A percentile compares a stretch with the other conserved stretches of the same genome.
These are phyloP conservation scores for Drosophila cracens DNA, from an alignment of 2,888 invertebrate species.

Conservation along the genomic window DNA sequence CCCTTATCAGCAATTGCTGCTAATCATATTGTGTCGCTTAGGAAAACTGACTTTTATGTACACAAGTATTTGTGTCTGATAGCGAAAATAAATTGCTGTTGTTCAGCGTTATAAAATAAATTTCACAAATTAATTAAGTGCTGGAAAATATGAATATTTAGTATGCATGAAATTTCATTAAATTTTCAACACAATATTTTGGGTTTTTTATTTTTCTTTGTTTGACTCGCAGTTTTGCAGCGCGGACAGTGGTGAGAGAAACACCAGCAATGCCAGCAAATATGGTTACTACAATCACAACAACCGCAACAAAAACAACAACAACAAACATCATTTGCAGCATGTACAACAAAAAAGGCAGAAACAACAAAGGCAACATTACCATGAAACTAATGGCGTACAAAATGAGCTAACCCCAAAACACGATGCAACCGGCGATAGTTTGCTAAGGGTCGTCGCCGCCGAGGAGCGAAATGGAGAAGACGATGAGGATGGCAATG, in stretches of 20 bases:
- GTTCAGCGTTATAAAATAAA: constrained; percentile 13
- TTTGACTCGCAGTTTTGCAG: constrained; percentile 54
- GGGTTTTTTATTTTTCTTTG: background rate
- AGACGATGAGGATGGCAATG: constrained; percentile 17
- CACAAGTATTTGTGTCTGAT: background rate
- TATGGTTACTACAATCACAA: constrained; percentile 22
- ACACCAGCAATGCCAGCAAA: constrained; percentile 27
- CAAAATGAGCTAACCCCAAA: constrained; percentile 52
- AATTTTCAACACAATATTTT: constrained; percentile 19
- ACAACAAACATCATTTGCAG: constrained; percentile 40
- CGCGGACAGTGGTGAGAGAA: constrained; percentile 27
- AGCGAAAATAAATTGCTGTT: background rate
- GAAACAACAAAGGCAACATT: constrained; percentile 34
- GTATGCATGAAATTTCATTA: constrained; percentile 37
- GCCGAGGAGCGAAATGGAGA: constrained; percentile 3
- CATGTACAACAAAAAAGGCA: constrained; percentile 31
- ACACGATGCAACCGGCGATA: constrained; percentile 13
- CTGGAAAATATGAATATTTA: constrained; percentile 22
- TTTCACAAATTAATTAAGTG: constrained; percentile 45
- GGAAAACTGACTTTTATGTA: background rate
- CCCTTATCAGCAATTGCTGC: constrained; percentile 4
- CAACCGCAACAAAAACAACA: constrained; percentile 33
- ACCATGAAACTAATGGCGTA: constrained; percentile 48
- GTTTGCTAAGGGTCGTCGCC: constrained; percentile 1
- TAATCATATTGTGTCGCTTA: constrained; percentile 16